A percentile compares a stretch with the other conserved stretches of the same genome.
Evolutionary conservation across 2,888 invertebrate species (phyloP).

Genomic region (Liopterus haemorrhoidalis): DNA sequence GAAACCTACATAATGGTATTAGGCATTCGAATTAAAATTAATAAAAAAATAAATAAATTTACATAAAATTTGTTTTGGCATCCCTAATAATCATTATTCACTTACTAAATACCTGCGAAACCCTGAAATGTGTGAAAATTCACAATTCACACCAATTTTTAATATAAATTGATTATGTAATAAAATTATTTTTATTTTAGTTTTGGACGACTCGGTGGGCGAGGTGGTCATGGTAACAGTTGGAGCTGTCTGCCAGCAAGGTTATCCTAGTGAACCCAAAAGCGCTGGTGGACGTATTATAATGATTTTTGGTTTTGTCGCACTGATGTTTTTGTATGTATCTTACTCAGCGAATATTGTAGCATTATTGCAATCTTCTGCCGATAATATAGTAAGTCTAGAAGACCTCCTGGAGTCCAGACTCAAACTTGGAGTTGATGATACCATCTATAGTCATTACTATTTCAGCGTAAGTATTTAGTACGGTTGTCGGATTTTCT

Average conservation of each 20-base stretch:
- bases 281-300: slow-evolving; percentile 47
- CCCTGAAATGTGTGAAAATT: too few relatives aligned
- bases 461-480: slow-evolving; percentile 56
- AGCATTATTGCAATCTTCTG: slow-evolving; percentile 58
- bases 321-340: slow-evolving; percentile 55
- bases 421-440: slow-evolving; percentile 56
- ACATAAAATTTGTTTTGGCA: too few relatives aligned
- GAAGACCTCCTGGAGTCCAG: slow-evolving; percentile 54
- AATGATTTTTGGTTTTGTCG: slow-evolving; percentile 38
- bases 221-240: slow-evolving; percentile 45
- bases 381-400: slow-evolving; percentile 51
- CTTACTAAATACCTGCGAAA: too few relatives aligned
- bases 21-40: too few relatives aligned
- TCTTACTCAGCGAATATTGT: slow-evolving; percentile 65
- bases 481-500: neutral
- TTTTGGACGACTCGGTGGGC: slow-evolving; percentile 40
- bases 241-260: slow-evolving; percentile 49
- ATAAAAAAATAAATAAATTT: too few relatives aligned
- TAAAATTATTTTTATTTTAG: too few relatives aligned
- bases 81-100: too few relatives aligned
- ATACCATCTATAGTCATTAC: slow-evolving; percentile 51
- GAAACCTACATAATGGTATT: too few relatives aligned
- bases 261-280: slow-evolving; percentile 44
- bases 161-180: too few relatives aligned
- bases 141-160: too few relatives aligned